Conservation (phyloP, 2,113 vertebrate genomes). For the Crotalus horridus region DNA sequence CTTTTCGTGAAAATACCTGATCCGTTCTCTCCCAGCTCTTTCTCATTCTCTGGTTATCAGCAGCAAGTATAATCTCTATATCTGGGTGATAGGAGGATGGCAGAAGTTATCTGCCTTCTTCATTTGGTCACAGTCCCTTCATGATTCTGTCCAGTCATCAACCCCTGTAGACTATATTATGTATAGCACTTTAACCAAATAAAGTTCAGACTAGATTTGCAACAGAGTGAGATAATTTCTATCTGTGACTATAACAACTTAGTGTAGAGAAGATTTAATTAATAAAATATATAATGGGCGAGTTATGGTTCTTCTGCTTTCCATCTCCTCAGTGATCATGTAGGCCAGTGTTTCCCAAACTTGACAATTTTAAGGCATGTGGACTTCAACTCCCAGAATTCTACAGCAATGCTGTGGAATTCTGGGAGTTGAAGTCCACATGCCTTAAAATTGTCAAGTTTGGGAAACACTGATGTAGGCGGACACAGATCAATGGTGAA, state of each 20-base stretch:
- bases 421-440: no score
- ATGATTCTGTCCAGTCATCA: not conserved
- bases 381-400: no score
- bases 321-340: not conserved
- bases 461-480: not conserved
- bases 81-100: not conserved
- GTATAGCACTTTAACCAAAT: not conserved
- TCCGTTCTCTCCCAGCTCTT: not conserved
- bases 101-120: not conserved
- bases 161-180: not conserved
- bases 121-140: not conserved
- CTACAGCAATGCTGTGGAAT: no score
- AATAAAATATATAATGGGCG: not conserved
- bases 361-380: no score
- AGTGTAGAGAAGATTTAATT: not conserved
- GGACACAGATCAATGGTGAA: conserved; percentile 1
- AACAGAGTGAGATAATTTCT: not conserved
- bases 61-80: not conserved
- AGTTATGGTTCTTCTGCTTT: not conserved
- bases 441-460: no score
- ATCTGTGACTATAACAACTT: not conserved
- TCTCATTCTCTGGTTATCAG: not conserved
- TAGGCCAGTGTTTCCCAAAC: not conserved
- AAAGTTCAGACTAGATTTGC: not conserved
- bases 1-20: not conserved